Evolutionary conservation across 2,113 vertebrate species (phyloP).

Genomic region (Poicephalus meyeri): DNA sequence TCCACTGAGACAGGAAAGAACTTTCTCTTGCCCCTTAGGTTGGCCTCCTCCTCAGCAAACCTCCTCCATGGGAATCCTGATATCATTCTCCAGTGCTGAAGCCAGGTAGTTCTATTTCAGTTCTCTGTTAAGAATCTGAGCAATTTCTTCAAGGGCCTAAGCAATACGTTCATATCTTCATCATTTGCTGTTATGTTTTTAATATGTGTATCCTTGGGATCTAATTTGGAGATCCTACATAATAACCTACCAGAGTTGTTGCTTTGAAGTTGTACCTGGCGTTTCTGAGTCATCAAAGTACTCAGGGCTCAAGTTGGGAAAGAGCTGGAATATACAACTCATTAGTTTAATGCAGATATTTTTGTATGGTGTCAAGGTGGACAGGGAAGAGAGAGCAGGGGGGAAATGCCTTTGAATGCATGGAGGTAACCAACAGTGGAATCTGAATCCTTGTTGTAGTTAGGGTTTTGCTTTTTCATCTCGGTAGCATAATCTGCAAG

Average conservation of each 20-base stretch:
- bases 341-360: neutral
- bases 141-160: neutral
- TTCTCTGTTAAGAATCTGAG: neutral
- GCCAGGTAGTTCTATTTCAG: neutral
- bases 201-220: neutral
- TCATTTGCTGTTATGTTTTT: neutral
- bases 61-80: neutral
- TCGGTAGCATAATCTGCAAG: neutral
- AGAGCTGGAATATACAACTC: neutral
- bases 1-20: neutral
- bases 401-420: neutral
- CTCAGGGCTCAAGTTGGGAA: neutral
- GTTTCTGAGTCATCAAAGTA: neutral
- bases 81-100: neutral
- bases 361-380: neutral
- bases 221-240: neutral
- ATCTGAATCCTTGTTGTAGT: neutral
- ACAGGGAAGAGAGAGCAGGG: neutral
- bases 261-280: conserved; percentile 32
- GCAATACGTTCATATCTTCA: neutral
- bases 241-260: neutral
- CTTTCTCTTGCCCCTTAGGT: neutral
- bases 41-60: neutral
- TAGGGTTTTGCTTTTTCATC: neutral
- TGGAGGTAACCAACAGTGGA: neutral